A percentile compares a stretch with the other conserved stretches of the same genome.
phyloP scores from a whole-genome alignment of 2,888 invertebrate species.

The Diarsia dahlii region DNA sequence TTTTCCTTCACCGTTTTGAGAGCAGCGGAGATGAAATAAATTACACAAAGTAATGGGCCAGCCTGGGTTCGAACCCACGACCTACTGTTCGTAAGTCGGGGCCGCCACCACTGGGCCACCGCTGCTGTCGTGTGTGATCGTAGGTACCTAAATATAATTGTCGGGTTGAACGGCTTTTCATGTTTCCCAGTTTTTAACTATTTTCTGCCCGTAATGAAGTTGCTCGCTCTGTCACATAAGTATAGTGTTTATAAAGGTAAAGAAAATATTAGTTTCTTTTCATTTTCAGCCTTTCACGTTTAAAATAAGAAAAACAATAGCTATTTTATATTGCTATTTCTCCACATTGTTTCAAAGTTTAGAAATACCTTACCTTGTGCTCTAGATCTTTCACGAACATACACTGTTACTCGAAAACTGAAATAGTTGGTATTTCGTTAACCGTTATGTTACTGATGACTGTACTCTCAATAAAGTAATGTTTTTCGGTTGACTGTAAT shows the following conservation, averaged over 20 bases:
- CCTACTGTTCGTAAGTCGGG: too few relatives aligned
- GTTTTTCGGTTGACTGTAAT: too few relatives aligned
- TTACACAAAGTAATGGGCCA: too few relatives aligned
- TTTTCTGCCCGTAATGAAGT: neutral
- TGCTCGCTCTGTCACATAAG: neutral
- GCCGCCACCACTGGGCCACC: too few relatives aligned
- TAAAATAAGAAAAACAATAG: conserved; percentile 34
- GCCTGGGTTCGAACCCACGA: too few relatives aligned
- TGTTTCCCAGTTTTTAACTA: neutral
- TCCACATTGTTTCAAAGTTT: conserved; percentile 28
- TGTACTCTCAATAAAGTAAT: too few relatives aligned
- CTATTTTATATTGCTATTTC: conserved; percentile 40
- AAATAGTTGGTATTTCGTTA: neutral
- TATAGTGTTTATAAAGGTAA: neutral
- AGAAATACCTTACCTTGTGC: conserved; percentile 40
- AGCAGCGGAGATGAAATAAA: too few relatives aligned
- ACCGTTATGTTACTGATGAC: neutral
- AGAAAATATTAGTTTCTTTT: neutral
- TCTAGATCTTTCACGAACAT: conserved; percentile 25
- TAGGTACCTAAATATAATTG: conserved; percentile 31
- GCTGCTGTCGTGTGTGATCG: too few relatives aligned
- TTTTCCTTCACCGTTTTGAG: too few relatives aligned
- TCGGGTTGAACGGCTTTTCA: conserved; percentile 16
- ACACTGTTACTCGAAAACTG: conserved; percentile 18
- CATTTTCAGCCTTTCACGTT: conserved; percentile 16